Percentiles rank a stretch among this genome's conserved stretches.
These are phyloP conservation scores for Antennarius striatus DNA, from an alignment of 2,113 vertebrate genomes.

Conservation along the genomic window DNA sequence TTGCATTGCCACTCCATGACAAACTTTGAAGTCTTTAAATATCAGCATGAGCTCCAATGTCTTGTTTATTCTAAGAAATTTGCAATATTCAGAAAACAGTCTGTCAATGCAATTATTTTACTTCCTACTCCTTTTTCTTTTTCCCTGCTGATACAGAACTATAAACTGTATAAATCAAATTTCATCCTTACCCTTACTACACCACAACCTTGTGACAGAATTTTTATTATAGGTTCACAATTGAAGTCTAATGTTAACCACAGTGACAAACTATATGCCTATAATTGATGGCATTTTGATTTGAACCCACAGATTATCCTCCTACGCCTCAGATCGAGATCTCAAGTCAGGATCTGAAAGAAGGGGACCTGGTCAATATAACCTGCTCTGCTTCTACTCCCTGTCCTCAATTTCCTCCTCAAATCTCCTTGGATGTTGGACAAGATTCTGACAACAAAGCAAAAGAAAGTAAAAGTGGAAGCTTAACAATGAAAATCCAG, in stretches of 20 bases:
- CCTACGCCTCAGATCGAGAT: constrained; percentile 22
- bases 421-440: constrained; percentile 44
- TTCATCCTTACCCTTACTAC: no score
- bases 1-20: not conserved
- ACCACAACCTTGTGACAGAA: no score
- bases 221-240: no score
- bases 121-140: no score
- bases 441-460: not conserved
- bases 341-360: constrained; percentile 16
- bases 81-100: no score
- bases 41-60: not conserved
- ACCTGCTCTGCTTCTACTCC: constrained; percentile 52
- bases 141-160: no score
- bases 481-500: constrained; percentile 17
- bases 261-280: no score
- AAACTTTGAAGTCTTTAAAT: not conserved
- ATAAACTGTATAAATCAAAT: no score
- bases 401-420: constrained; percentile 43
- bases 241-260: no score
- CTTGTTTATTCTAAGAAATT: no score
- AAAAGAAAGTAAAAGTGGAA: constrained; percentile 7
- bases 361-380: constrained; percentile 21
- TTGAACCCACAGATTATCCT: constrained; percentile 32
- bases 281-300: not conserved
- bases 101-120: no score